Evolutionary conservation across 2,888 invertebrate genomes (phyloP).

Genomic region (Pilophorus perplexus): DNA sequence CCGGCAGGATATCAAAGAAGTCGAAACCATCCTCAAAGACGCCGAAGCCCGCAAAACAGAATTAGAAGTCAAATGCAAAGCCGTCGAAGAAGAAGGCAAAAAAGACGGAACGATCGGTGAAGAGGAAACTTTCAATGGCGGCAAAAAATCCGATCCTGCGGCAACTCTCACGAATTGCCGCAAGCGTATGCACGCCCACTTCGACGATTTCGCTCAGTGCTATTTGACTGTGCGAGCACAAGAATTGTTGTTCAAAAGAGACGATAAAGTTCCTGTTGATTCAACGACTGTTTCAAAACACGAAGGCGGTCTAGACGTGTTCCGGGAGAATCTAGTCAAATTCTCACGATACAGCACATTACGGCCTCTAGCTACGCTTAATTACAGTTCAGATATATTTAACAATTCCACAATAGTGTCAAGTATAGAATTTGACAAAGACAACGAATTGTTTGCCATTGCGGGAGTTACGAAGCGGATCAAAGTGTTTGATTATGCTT

Average conservation of each 20-base stretch:
- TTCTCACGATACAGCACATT: conserved; percentile 78
- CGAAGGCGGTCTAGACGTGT: conserved; percentile 64
- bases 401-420: conserved; percentile 83
- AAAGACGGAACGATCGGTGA: conserved; percentile 43
- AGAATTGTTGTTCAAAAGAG: conserved; percentile 64
- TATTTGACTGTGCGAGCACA: conserved; percentile 77
- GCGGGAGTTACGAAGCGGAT: conserved; percentile 93
- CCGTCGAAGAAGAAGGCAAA: conserved; percentile 41
- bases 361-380: conserved; percentile 78
- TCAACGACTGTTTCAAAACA: conserved; percentile 45
- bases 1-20: conserved; percentile 68
- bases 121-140: conserved; percentile 49
- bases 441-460: conserved; percentile 92
- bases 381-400: conserved; percentile 85
- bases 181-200: conserved; percentile 77
- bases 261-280: conserved; percentile 49
- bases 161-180: conserved; percentile 66
- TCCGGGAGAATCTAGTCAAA: conserved; percentile 80
- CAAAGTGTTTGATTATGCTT: conserved; percentile 86
- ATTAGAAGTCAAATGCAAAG: conserved; percentile 45
- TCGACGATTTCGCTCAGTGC: conserved; percentile 84
- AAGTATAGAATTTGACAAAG: conserved; percentile 94
- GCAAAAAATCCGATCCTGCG: conserved; percentile 49
- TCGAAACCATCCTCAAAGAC: conserved; percentile 61
- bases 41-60: conserved; percentile 46